These are phyloP conservation scores for Chaetops frenatus DNA, from an alignment of 2,113 vertebrate species.

Conservation along the genomic window DNA sequence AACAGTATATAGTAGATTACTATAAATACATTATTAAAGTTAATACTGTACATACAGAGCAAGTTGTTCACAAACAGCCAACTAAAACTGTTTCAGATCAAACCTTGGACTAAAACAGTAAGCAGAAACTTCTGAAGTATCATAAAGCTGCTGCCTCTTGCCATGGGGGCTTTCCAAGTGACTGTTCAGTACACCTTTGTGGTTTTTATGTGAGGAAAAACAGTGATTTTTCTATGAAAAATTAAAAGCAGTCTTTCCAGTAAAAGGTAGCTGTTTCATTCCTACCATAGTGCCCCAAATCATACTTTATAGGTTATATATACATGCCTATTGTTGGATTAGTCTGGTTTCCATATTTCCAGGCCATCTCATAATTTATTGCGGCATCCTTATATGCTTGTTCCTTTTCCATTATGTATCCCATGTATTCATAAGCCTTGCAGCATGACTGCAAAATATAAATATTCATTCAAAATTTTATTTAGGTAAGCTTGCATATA, in stretches of 20 bases:
- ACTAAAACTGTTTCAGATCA: not conserved
- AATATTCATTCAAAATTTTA: not conserved
- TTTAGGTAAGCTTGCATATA: not conserved
- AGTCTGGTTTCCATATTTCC: conserved; percentile 88
- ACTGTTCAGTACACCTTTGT: not conserved
- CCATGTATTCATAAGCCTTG: conserved; percentile 97
- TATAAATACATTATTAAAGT: not conserved
- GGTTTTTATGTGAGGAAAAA: not conserved
- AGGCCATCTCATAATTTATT: conserved; percentile 93
- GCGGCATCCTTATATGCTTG: conserved; percentile 92
- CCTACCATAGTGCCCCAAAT: not conserved
- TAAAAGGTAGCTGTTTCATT: not conserved
- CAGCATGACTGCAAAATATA: conserved; percentile 85
- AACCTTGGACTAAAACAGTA: not conserved
- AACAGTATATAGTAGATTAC: not conserved
- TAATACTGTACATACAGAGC: not conserved
- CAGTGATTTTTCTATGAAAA: not conserved
- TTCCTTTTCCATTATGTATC: conserved; percentile 98
- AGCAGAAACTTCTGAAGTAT: not conserved
- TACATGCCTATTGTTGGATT: conserved; percentile 86
- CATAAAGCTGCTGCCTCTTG: not conserved
- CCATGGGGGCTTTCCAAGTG: not conserved
- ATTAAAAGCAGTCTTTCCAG: not conserved
- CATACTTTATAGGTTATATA: not conserved
- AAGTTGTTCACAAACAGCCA: not conserved